Evolutionary conservation across 2,888 invertebrate genomes (phyloP), one percentile per base, ranked within the genome.

Genomic region (Arrhopalites spinosus): DNA sequence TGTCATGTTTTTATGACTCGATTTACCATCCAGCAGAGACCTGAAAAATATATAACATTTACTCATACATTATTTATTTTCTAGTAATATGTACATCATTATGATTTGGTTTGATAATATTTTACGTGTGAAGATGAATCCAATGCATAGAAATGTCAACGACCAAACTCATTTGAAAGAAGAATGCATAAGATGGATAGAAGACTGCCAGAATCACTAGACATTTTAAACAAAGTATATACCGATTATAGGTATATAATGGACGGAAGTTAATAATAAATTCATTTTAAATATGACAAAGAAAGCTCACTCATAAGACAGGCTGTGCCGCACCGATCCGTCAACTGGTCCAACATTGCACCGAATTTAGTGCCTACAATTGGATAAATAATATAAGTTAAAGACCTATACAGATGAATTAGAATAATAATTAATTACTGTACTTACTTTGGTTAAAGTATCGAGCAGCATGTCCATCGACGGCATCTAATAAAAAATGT

Each of bases 81-180:
- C 15, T 45, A n/a, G n/a, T n/a, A n/a, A n/a, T n/a, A n/a, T n/a
- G n/a, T 45, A 15, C n/a, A 8, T 17, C 50, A 68, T 7, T 36
- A 36, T 36, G 36, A 36, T 7, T 7, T 36, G 3, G 36, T 36
- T 3, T 36, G 36, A 36, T 3, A 36, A 36, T n/a, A 36, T 11
- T 11, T 87, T 88, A 93, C 91, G 95, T 91, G 86, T 99, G 98
- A 80, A 98, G 88, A 85, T 95, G 98, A 73, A 99, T 90, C 99
- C 99, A 99, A 85, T 99, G 99, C 84, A 98, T 96, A 61, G 95
- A 92, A 78, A 99, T 93, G 86, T 99, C 99, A 78, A 99, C 93
- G 45, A 91, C 91, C 90, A 96, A 94, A 74, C 94, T 95, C 73
- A 98, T 86, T 87, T 98, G 95, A 85, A 99, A 94, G 88, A 93